phyloP scores from a whole-genome alignment of 1,140 invertebrate species.

The Dendrolimus kikuchii region DNA sequence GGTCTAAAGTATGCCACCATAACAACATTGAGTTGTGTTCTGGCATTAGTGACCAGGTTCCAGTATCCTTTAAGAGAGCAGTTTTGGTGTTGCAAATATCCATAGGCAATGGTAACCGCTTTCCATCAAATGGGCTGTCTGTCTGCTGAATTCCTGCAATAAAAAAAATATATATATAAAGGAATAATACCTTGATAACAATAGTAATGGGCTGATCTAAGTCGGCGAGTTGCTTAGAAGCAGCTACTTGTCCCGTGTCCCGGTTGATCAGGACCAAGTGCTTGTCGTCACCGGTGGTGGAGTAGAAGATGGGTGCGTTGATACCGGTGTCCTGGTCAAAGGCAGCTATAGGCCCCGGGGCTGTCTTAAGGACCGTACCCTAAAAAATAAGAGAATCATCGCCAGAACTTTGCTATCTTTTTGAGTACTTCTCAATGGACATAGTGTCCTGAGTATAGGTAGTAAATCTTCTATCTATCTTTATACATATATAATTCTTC shows the following conservation, averaged over 20 bases:
- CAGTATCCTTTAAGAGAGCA: too few species aligned
- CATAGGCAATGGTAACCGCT: too few species aligned
- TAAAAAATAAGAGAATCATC: conserved; percentile 29
- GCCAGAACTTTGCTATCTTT: background rate
- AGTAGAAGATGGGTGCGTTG: conserved; percentile 81
- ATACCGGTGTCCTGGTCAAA: conserved; percentile 88
- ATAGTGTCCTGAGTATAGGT: too few species aligned
- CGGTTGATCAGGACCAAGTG: conserved; percentile 56
- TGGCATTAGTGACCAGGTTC: too few species aligned
- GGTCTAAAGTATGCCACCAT: too few species aligned
- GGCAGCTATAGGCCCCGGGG: conserved; percentile 77
- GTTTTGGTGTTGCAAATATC: too few species aligned
- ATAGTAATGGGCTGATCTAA: conserved; percentile 81
- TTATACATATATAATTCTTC: too few species aligned
- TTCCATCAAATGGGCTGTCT: too few species aligned
- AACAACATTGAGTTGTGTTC: too few species aligned
- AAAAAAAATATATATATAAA: too few species aligned
- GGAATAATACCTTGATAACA: conserved; percentile 77
- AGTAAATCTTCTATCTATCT: too few species aligned
- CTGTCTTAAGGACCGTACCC: conserved; percentile 73
- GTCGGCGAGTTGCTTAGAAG: conserved; percentile 74
- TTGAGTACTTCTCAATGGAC: background rate
- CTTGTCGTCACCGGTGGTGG: conserved; percentile 76
- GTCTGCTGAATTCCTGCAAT: too few species aligned
- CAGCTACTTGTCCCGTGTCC: conserved; percentile 71